Base-by-base conservation (phyloP, 2,113 vertebrate species). In the Pao palembangensis region DNA sequence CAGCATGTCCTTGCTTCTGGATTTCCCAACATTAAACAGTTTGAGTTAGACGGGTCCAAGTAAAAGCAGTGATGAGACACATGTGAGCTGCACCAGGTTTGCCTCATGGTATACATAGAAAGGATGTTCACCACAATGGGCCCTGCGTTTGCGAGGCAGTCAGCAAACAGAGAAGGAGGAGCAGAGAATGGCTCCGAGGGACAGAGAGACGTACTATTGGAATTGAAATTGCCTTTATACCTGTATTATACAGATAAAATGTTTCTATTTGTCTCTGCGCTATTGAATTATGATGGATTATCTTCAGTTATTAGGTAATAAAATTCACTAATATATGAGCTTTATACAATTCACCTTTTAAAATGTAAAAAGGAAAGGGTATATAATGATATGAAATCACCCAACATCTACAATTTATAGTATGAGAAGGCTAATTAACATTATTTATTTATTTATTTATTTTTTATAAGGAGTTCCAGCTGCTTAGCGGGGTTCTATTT, bases 121-220 rank as follows among this genome's bases (percentile, higher is more conserved):
- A 89, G 73, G 68, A 88, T 86, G 88, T 80, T 82, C 79, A 87
- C 83, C 78, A 89, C 85, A 72, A 89, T 88, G 88, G 81, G 83
- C 77, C 78, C 85, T 86, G 80, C 82, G 1, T 76, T 83, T 79
- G 79, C 75, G 23, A 82, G 74, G 85, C 79, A 89, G 72, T 84
- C 68, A 87, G 84, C 78, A 64, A 88, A 82, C 81, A 74, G 74
- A 76, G 71, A 68, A 49, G 64, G 59, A 69, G 63, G 78, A 84
- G 69, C 67, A 77, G 64, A 85, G 81, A 49, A 69, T 49, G 71
- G 77, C 69, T 82, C 69, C 84, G 72, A 78, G 65, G 51, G 77
- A 87, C 73, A 83, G 77, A 73, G 62, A 73, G 72, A 85, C 71
- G 76, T 47, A 85, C 72, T 81, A 84, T 79, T 81, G 76, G 81